Conservation (phyloP, 37 sponge, comb jelly and placozoan genomes). For the Theonella swinhoei region DNA sequence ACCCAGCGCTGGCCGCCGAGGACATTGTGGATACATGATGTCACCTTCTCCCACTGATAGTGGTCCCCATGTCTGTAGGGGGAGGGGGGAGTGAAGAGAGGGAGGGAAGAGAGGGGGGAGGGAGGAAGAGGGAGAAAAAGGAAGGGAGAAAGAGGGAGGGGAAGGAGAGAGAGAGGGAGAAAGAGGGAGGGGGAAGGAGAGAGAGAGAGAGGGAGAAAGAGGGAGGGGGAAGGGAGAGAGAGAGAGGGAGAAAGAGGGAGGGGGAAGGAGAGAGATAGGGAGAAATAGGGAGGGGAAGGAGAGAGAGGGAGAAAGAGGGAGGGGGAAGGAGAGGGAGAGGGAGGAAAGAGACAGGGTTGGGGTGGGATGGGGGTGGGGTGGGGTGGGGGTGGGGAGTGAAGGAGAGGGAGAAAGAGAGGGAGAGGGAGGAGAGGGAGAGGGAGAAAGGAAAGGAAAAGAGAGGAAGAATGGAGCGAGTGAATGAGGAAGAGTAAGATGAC, state of each 20-base stretch:
- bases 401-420: too few relatives aligned
- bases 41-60: constrained; percentile 87
- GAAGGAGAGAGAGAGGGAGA: neutral
- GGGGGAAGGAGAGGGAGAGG: neutral
- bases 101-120: neutral
- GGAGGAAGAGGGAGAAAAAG: neutral
- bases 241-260: neutral
- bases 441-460: too few relatives aligned
- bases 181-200: neutral
- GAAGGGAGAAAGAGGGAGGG: neutral
- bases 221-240: neutral
- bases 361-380: too few relatives aligned
- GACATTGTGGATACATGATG: constrained; percentile 84
- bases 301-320: neutral
- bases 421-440: too few relatives aligned
- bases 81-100: neutral
- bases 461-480: too few relatives aligned
- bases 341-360: constrained; percentile 4
- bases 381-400: too few relatives aligned
- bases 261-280: neutral
- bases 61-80: constrained; percentile 63
- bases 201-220: neutral
- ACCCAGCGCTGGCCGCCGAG: constrained; percentile 81
- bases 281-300: neutral
- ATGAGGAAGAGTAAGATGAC: too few relatives aligned